These are phyloP conservation scores for Centropyge bicolor DNA, from an alignment of 2,797 vertebrate genomes.

Conservation along the genomic window DNA sequence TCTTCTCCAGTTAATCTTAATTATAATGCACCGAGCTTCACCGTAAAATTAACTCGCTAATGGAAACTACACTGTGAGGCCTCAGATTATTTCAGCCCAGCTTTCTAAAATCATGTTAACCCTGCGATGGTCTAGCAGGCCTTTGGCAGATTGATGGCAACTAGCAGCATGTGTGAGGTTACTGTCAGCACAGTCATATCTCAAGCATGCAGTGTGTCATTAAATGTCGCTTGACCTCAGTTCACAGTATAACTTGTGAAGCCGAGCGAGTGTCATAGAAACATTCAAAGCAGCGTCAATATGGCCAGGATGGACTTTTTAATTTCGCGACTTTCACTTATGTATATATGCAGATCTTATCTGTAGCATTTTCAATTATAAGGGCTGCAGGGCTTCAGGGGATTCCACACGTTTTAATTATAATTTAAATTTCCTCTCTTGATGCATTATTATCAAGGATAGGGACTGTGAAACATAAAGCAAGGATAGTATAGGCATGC, in stretches of 20 bases:
- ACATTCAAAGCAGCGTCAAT: neutral
- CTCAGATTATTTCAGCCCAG: slow-evolving; percentile 42
- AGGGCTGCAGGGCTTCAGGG: slow-evolving; percentile 44
- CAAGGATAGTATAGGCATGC: neutral
- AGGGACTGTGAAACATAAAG: slow-evolving; percentile 14
- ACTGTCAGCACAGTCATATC: slow-evolving; percentile 28
- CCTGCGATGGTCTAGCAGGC: slow-evolving; percentile 34
- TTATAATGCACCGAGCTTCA: slow-evolving; percentile 38
- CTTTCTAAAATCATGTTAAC: slow-evolving; percentile 52
- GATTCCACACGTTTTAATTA: slow-evolving; percentile 8
- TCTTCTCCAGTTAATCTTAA: slow-evolving; percentile 58
- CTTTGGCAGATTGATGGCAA: slow-evolving; percentile 42
- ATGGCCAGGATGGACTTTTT: slow-evolving; percentile 16
- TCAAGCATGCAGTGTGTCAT: slow-evolving; percentile 35
- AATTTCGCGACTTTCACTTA: slow-evolving; percentile 41
- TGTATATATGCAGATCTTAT: slow-evolving; percentile 43
- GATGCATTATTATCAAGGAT: slow-evolving; percentile 15
- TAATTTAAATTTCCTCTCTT: slow-evolving; percentile 32
- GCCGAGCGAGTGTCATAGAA: neutral
- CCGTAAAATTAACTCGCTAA: slow-evolving; percentile 49
- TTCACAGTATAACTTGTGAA: slow-evolving; percentile 10
- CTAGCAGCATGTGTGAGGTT: slow-evolving; percentile 26
- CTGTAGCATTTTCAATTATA: slow-evolving; percentile 48
- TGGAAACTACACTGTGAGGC: slow-evolving; percentile 30
- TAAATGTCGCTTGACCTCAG: slow-evolving; percentile 43